Evolutionary conservation across 30 jellyfish, hydroid and myxozoan species (phyloP), one percentile per base, ranked within the genome.

Genomic region (Mastigias papua): DNA sequence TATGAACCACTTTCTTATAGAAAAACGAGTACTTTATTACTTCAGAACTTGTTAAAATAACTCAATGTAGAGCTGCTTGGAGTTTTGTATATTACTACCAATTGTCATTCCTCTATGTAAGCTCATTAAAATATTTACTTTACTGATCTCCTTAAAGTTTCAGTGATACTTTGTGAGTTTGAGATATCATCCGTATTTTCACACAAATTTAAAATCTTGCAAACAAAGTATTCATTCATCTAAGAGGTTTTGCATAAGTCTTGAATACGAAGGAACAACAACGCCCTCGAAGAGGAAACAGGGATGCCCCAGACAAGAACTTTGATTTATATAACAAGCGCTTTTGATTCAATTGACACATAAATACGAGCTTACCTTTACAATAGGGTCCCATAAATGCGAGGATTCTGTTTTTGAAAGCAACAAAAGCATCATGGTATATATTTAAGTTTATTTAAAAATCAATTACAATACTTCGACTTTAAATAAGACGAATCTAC

Each of bases 321-420:
- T 17, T 25, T n/a, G 42, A 17, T 63, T 63, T 63, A 0, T 26
- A 63, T 8, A 63, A n/a, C 46, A 63, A 63, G 42, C 74, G 23
- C 1, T 22, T 63, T 63, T 63, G 74, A 23, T 63, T 63, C 74
- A 63, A n/a, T 63, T 63, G 37, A 63, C 26, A 63, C 15, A 42
- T 26, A 63, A 63, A 63, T 27, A 63, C 2, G 23, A 10, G 74
- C 74, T 63, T 23, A 1, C 19, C 2, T 63, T 63, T 23, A 1
- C 74, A 63, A 63, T 27, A 27, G 20, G 26, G 15, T 10, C 74
- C 74, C 42, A 22, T 42, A 54, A 13, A 63, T 5, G 23, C 7
- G 42, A 23, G 74, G 74, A 63, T 63, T 63, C 3, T 27, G n/a
- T 11, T 1, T 23, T 63, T 15, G 74, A 17, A 10, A 22, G 15